Conservation (phyloP, 2,888 invertebrate genomes). For the Xestia rhomboidea region DNA sequence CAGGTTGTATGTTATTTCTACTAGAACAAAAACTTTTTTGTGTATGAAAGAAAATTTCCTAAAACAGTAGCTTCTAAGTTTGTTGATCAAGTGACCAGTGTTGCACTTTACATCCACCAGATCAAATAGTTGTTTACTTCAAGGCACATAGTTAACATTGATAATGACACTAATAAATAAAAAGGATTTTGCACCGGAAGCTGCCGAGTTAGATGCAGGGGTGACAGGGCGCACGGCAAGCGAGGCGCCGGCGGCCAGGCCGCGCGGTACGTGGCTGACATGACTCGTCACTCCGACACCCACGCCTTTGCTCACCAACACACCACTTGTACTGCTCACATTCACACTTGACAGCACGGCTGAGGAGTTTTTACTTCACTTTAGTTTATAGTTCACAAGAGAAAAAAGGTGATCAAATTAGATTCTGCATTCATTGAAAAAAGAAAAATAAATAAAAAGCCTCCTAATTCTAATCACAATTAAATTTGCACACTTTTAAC, state of each 20-base stretch:
- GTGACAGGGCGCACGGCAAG: conserved; percentile 93
- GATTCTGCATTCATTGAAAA: neutral
- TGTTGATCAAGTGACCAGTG: neutral
- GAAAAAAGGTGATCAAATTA: neutral
- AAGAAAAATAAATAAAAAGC: neutral
- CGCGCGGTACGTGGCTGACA: conserved; percentile 89
- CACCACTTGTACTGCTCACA: conserved; percentile 80
- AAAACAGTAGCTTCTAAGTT: neutral
- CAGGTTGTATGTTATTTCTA: neutral
- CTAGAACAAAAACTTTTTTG: neutral
- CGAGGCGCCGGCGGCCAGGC: conserved; percentile 94
- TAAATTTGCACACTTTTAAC: too few relatives aligned
- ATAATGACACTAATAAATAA: neutral
- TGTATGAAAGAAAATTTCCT: conserved; percentile 9
- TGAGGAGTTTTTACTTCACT: conserved; percentile 33
- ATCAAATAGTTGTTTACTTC: neutral
- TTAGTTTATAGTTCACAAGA: neutral
- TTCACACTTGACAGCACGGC: conserved; percentile 82
- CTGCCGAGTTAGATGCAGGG: conserved; percentile 82
- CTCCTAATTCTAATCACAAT: too few relatives aligned
- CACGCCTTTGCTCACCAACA: conserved; percentile 82
- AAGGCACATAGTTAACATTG: neutral
- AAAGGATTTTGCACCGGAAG: conserved; percentile 45
- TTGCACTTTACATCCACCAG: neutral
- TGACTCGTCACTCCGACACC: conserved; percentile 82